Evolutionary conservation across 2,797 vertebrate genomes (phyloP), one percentile per base, ranked within the genome.

Genomic region (Myripristis jacobus): DNA sequence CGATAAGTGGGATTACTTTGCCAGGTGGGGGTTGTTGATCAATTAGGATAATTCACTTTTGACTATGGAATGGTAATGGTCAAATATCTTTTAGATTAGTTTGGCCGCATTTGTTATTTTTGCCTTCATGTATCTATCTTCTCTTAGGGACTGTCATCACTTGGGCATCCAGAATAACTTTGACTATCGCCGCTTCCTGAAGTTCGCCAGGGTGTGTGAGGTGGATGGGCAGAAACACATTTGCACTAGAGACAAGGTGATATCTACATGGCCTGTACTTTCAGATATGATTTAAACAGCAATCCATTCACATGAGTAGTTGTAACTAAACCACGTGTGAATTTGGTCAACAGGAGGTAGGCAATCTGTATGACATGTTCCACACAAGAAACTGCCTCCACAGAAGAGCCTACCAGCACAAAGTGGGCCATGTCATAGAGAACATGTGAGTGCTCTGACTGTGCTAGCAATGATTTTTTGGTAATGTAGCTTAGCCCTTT

Each of bases 1-100:
- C 72, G 98, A 99, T 90, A 99, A 99, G 74, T 99, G 97, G 97
- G 98, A 99, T 88, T 99, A 99, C 82, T 97, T 99, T 91, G 96
- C 97, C 71, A 96, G 98, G 98, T 99, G 90, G 0, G 57, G 2
- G 10, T 70, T 19, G 5, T 63, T 44, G 16, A 62, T 22, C 16
- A 31, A 2, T 51, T 61, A 0, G 4, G 16, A 9, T 47, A 47
- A 47, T 47, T 47, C 7, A 47, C 18, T n/a, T 44, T n/a, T 47
- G 18, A 47, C 44, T 19, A 6, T 47, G n/a, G n/a, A 52, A 3
- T 22, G 9, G 16, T 56, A 36, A 56, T 34, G 53, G 11, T 29
- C 8, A 10, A 3, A 34, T 19, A 8, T 36, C 2, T 50, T 51
- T 53, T 2, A 44, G 1, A 62, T 52, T 15, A 24, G 6, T 46